phyloP scores from a whole-genome alignment of 2,888 invertebrate genomes.

The Andrena chrysosceles region DNA sequence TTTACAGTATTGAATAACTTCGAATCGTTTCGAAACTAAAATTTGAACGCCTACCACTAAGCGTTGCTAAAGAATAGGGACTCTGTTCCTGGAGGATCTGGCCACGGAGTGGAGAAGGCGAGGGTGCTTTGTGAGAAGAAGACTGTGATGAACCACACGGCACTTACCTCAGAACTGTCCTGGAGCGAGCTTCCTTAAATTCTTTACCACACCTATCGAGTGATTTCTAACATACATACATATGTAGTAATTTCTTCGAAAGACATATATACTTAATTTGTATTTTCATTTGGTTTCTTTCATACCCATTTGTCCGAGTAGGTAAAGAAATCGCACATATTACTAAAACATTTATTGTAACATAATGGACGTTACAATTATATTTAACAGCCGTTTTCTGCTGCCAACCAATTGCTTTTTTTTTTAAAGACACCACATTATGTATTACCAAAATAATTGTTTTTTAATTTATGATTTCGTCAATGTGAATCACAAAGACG shows the following conservation, averaged over 20 bases:
- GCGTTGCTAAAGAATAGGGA: too few relatives aligned
- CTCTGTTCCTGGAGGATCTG: too few relatives aligned
- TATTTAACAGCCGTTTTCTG: not conserved
- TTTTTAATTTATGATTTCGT: not conserved
- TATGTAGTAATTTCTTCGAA: not conserved
- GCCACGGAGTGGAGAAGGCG: too few relatives aligned
- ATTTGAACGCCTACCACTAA: too few relatives aligned
- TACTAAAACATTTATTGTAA: not conserved
- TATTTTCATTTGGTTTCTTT: not conserved
- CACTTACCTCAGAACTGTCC: too few relatives aligned
- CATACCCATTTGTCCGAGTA: not conserved
- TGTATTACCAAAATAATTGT: not conserved
- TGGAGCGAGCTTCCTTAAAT: too few relatives aligned
- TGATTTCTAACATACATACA: too few relatives aligned
- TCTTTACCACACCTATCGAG: too few relatives aligned
- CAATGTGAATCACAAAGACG: slow-evolving; percentile 8
- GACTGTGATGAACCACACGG: too few relatives aligned
- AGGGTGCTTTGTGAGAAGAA: too few relatives aligned
- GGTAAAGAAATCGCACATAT: slow-evolving; percentile 7
- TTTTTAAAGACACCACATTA: slow-evolving; percentile 14
- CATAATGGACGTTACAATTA: slow-evolving; percentile 13
- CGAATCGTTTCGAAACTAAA: too few relatives aligned
- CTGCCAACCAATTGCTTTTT: not conserved
- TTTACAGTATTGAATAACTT: too few relatives aligned
- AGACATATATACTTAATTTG: not conserved